These are phyloP conservation scores for Intellagama lesueurii DNA, from an alignment of 2,797 vertebrate species.

Conservation along the genomic window DNA sequence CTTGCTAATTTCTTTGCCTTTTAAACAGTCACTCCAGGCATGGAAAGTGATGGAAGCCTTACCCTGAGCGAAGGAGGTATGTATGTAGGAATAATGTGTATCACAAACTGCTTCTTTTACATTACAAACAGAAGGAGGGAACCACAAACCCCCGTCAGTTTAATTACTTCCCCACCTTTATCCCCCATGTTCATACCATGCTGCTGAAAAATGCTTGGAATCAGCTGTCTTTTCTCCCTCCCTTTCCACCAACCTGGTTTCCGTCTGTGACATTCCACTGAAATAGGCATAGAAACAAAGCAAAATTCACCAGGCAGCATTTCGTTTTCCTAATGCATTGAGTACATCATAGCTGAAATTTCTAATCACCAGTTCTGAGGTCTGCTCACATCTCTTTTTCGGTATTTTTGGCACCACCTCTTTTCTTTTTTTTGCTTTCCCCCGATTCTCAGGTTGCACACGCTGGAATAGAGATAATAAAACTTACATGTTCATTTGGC, in stretches of 20 bases:
- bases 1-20: neutral
- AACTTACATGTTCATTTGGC: no score
- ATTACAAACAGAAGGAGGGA: neutral
- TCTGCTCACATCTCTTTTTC: no score
- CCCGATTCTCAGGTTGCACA: no score
- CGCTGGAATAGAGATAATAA: neutral
- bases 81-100: neutral
- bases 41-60: neutral
- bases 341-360: no score
- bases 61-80: conserved; percentile 9
- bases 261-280: neutral
- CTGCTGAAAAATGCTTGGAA: neutral
- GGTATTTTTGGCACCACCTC: neutral
- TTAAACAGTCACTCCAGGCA: neutral
- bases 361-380: no score
- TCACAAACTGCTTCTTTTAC: neutral
- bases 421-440: neutral
- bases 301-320: no score
- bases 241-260: neutral
- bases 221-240: neutral
- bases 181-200: neutral
- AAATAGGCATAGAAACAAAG: no score
- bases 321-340: no score
- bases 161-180: neutral
- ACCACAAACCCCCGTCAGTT: neutral